Evolutionary conservation across 2,113 vertebrate species (phyloP).

Genomic region (Phalacrocorax brasilianus): DNA sequence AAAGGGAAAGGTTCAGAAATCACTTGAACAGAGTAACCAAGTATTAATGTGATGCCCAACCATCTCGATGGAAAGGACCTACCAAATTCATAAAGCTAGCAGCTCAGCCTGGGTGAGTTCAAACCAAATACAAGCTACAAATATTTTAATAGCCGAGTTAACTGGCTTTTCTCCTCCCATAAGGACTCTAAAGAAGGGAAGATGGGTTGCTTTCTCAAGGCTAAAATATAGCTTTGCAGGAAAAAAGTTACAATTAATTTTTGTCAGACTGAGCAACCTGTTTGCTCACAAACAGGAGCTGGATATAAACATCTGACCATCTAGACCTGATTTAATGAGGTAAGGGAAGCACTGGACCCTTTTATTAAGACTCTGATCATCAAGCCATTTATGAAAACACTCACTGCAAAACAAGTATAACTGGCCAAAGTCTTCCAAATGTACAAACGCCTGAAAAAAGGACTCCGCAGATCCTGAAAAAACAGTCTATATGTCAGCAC

Average conservation of each 20-base stretch:
- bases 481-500: not conserved
- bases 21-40: not conserved
- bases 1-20: not conserved
- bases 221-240: not conserved
- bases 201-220: not conserved
- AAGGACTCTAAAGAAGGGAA: not conserved
- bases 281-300: not conserved
- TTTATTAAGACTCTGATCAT: not conserved
- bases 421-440: not conserved
- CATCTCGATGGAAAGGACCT: not conserved
- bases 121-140: not conserved
- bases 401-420: not conserved
- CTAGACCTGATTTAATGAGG: not conserved
- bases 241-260: not conserved
- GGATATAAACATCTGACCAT: not conserved
- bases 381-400: not conserved
- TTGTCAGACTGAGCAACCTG: not conserved
- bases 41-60: not conserved
- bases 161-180: not conserved
- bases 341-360: not conserved
- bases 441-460: not conserved
- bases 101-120: not conserved
- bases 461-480: not conserved
- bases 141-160: not conserved
- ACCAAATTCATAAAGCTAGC: not conserved